A percentile compares a stretch with the other conserved stretches of the same genome.
Evolutionary conservation across 1,140 invertebrate genomes (phyloP).

Genomic region (Conus betulinus): DNA sequence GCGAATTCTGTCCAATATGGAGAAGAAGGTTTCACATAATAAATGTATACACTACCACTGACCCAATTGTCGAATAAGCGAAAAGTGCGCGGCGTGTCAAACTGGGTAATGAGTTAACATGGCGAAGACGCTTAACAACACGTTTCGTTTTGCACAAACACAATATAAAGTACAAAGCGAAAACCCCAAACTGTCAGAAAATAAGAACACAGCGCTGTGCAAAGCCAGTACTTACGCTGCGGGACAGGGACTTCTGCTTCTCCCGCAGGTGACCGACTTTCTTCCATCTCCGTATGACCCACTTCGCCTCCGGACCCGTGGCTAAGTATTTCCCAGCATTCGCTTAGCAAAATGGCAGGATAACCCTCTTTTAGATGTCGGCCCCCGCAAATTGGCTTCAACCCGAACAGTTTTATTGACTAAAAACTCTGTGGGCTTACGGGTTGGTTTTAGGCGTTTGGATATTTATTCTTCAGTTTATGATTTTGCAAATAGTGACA

Average conservation of each 20-base stretch:
- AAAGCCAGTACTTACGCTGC: constrained; percentile 34
- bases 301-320: constrained; percentile 48
- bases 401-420: constrained; percentile 3
- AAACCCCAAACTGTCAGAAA: neutral
- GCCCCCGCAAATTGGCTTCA: constrained; percentile 4
- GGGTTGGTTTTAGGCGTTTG: neutral
- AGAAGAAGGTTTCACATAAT: constrained; percentile 29
- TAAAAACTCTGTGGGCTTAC: neutral
- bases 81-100: constrained; percentile 39
- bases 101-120: constrained; percentile 44
- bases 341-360: constrained; percentile 41
- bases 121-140: constrained; percentile 20
- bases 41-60: constrained; percentile 36
- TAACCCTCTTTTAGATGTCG: neutral
- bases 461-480: neutral
- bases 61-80: constrained; percentile 38
- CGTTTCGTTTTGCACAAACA: neutral
- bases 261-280: constrained; percentile 54
- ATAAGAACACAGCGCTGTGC: neutral
- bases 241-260: constrained; percentile 39
- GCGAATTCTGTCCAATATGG: constrained; percentile 28
- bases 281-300: constrained; percentile 50
- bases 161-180: constrained; percentile 3
- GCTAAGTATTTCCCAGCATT: constrained; percentile 44
- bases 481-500: neutral